Conservation (phyloP, 2,797 vertebrate species). For the Taenioides sp. region DNA sequence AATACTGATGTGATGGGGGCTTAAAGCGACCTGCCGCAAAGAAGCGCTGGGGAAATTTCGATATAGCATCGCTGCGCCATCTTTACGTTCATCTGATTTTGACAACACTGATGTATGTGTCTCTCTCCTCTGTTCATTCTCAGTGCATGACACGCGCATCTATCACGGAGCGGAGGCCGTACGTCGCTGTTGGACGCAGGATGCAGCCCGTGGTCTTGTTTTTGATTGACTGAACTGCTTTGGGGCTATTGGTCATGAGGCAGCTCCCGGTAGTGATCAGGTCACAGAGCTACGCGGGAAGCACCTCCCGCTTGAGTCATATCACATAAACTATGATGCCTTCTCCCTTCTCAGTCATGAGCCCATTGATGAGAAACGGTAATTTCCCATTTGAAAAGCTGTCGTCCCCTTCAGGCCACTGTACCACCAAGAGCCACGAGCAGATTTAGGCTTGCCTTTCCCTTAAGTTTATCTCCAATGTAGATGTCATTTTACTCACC, state of each 20-base stretch:
- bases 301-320: constrained; percentile 68
- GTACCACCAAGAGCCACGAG: constrained; percentile 11
- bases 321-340: constrained; percentile 49
- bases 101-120: constrained; percentile 72
- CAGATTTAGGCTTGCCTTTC: constrained; percentile 6
- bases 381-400: constrained; percentile 7
- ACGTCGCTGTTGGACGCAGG: constrained; percentile 26
- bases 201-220: constrained; percentile 19
- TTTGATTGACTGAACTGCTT: constrained; percentile 48
- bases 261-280: constrained; percentile 48
- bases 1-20: constrained; percentile 18
- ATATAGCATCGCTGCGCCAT: constrained; percentile 77
- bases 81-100: constrained; percentile 71
- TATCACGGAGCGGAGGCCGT: constrained; percentile 49
- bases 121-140: constrained; percentile 5
- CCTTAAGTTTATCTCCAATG: neutral
- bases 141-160: constrained; percentile 47
- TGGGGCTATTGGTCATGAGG: constrained; percentile 38
- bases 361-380: constrained; percentile 39
- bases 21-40: constrained; percentile 30
- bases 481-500: constrained; percentile 10
- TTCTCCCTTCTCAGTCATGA: constrained; percentile 60
- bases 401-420: constrained; percentile 10
- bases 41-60: constrained; percentile 47
- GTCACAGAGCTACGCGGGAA: constrained; percentile 50